Evolutionary conservation across 2,113 vertebrate species (phyloP), one percentile per base, ranked within the genome.

Genomic region (Callopanchax toddi): DNA sequence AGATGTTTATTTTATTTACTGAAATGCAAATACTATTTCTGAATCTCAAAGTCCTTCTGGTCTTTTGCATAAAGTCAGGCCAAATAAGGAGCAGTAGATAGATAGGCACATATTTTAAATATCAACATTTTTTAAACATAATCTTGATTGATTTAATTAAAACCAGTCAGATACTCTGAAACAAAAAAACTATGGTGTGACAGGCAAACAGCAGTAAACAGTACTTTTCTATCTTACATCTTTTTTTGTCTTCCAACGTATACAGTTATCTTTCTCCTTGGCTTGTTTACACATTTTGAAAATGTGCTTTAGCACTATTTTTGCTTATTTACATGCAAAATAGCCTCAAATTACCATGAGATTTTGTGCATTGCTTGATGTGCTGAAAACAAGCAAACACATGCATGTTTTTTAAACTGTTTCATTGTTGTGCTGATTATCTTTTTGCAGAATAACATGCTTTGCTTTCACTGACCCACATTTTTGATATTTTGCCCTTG

Each of bases 391-490:
- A 51, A 4, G 8, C 10, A 32, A 51, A 29, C 7, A 17, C 5
- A 7, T 50, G 17, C 23, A 10, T n/a, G 2, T 25, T 23, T 18
- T 32, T 32, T 2, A n/a, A 34, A 4, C 3, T 37, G n/a, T n/a
- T n/a, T n/a, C n/a, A n/a, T n/a, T n/a, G n/a, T n/a, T n/a, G n/a
- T n/a, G n/a, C n/a, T n/a, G n/a, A n/a, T n/a, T n/a, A n/a, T n/a
- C n/a, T n/a, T n/a, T n/a, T n/a, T 37, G 10, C 3, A 37, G 5
- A 1, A 13, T 36, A 32, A 62, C 65, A 20, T 8, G 5, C 29
- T 21, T 55, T 62, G 11, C 44, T 9, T 29, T 13, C 25, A 20
- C 10, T 86, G 67, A 60, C 71, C 64, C 22, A 64, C 6, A 62
- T 77, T 49, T 5, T 29, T 67, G 23, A 55, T 22, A n/a, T n/a